These are phyloP conservation scores for Ranitomeya imitator DNA, from an alignment of 2,113 vertebrate species.

Conservation along the genomic window DNA sequence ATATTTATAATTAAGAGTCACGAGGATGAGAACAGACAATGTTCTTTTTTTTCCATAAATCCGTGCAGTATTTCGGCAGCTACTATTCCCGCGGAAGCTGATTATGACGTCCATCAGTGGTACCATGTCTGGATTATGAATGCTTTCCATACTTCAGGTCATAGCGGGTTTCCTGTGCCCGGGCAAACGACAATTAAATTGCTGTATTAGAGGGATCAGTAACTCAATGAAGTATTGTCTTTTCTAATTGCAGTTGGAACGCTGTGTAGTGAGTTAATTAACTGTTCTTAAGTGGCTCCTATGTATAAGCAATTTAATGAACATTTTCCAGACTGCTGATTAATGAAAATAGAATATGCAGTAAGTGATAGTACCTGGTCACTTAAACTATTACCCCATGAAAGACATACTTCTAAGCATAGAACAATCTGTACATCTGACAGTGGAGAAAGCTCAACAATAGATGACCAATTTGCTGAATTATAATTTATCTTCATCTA, in stretches of 20 bases:
- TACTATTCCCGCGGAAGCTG: not conserved
- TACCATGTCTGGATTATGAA: conserved; percentile 40
- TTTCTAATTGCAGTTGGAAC: conserved; percentile 67
- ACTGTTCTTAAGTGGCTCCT: conserved; percentile 64
- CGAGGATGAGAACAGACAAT: not conserved
- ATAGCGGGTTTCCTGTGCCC: conserved; percentile 55
- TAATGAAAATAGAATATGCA: conserved; percentile 63
- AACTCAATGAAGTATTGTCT: conserved; percentile 68
- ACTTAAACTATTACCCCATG: conserved; percentile 27
- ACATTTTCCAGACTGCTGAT: conserved; percentile 61
- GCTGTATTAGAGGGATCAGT: conserved; percentile 67
- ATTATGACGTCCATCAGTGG: not conserved
- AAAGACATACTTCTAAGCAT: not conserved
- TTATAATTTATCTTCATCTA: not conserved
- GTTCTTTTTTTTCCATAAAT: not conserved
- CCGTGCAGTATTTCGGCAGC: not conserved
- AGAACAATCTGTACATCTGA: not conserved
- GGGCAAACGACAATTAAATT: conserved; percentile 64
- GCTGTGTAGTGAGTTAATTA: conserved; percentile 71
- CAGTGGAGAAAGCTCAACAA: not conserved
- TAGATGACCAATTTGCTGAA: not conserved
- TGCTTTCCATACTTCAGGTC: conserved; percentile 12
- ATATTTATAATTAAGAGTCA: conserved; percentile 5
- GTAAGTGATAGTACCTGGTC: conserved; percentile 42
- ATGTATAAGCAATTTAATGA: conserved; percentile 63